A percentile compares a stretch with the other conserved stretches of the same genome.
These are phyloP conservation scores for Danionella dracula DNA, from an alignment of 2,797 vertebrate genomes.

Conservation along the genomic window DNA sequence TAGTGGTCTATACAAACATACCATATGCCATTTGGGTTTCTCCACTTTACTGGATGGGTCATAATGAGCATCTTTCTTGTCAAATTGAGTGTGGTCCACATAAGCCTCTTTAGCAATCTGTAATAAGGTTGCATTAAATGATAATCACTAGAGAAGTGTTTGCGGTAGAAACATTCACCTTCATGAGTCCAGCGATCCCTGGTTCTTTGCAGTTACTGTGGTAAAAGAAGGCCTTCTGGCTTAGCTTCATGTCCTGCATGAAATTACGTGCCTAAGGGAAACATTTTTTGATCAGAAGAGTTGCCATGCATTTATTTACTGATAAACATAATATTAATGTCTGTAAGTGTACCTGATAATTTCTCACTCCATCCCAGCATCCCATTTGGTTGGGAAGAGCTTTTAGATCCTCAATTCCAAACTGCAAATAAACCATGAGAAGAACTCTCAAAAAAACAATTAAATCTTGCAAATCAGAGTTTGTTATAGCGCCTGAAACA, in stretches of 20 bases:
- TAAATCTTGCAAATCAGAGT: too few relatives aligned
- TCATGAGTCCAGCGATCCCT: slow-evolving; percentile 83
- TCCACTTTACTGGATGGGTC: slow-evolving; percentile 83
- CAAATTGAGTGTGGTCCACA: slow-evolving; percentile 96
- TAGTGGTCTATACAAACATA: slow-evolving; percentile 47
- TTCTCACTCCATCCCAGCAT: slow-evolving; percentile 95
- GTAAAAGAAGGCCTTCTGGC: slow-evolving; percentile 90
- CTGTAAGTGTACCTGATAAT: slow-evolving; percentile 84
- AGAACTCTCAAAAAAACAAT: too few relatives aligned
- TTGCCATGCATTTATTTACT: neutral
- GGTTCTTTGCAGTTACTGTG: slow-evolving; percentile 98
- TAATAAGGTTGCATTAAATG: slow-evolving; percentile 12
- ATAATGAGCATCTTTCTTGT: slow-evolving; percentile 84
- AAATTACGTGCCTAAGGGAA: slow-evolving; percentile 86
- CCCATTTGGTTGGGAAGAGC: slow-evolving; percentile 79
- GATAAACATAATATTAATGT: neutral
- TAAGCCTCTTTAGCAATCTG: slow-evolving; percentile 92
- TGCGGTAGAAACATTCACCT: slow-evolving; percentile 60
- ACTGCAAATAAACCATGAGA: slow-evolving; percentile 64
- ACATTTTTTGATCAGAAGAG: neutral
- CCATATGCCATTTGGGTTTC: slow-evolving; percentile 96
- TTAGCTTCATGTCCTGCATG: slow-evolving; percentile 86
- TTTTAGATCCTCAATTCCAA: slow-evolving; percentile 92
- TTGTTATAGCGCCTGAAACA: too few relatives aligned
- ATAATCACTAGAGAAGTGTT: neutral